These are phyloP conservation scores for Oreochromis grahami DNA, from an alignment of 2,797 vertebrate genomes.

Conservation along the genomic window DNA sequence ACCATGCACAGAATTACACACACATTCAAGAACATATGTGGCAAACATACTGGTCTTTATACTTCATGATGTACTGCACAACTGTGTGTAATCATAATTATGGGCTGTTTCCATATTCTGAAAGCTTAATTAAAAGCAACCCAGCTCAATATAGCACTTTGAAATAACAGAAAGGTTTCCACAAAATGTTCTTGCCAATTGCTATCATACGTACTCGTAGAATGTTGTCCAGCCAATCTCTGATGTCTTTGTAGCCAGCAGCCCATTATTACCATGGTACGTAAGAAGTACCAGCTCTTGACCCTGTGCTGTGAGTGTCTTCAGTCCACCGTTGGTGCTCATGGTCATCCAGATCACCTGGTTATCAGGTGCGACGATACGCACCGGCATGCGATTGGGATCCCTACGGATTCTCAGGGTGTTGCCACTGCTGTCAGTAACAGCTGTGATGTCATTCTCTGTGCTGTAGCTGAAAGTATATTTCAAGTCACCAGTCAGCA, in stretches of 20 bases:
- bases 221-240: conserved; percentile 98
- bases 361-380: conserved; percentile 95
- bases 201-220: conserved; percentile 88
- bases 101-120: background rate
- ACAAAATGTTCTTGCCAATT: background rate
- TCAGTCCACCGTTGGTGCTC: conserved; percentile 90
- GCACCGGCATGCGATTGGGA: conserved; percentile 90
- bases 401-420: conserved; percentile 91
- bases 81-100: background rate
- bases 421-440: conserved; percentile 93
- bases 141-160: background rate
- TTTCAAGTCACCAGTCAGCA: conserved; percentile 91
- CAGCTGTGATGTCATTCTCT: conserved; percentile 89
- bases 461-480: conserved; percentile 97
- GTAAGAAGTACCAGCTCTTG: conserved; percentile 92
- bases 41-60: background rate
- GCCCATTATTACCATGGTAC: conserved; percentile 95
- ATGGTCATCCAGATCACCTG: conserved; percentile 97
- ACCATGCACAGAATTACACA: background rate
- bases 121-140: background rate
- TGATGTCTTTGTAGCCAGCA: conserved; percentile 94
- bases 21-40: background rate
- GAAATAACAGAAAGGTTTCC: background rate
- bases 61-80: background rate
- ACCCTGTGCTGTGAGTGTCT: conserved; percentile 92